Base-by-base conservation (phyloP, 2,888 invertebrate species). In the Dione vanillae region DNA sequence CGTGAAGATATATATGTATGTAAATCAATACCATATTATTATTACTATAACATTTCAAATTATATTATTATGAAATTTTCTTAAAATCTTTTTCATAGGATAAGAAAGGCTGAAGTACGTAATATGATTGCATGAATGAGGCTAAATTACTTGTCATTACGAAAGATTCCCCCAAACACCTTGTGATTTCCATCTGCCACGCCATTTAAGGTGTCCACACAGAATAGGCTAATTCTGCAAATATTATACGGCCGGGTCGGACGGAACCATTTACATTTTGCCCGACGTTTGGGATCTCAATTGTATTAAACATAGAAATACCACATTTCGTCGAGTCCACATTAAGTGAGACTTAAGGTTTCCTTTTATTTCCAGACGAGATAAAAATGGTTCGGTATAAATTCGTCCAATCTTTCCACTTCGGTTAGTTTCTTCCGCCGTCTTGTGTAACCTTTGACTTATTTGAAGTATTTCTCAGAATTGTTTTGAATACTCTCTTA, bases 331-430 rank as follows among this genome's bases (percentile, higher is more conserved):
- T 45, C 64, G 51, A 72, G 45, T 68, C 64, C 72, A 54, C 72
- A 72, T 70, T 72, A 72, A 65, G 70, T 72, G 65, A 64, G 67
- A 72, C 70, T 70, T 62, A 65, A 72, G 72, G 64, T 72, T 72
- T 58, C 27, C 67, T 70, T 69, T 72, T 72, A 72, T 72, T 72
- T 70, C 58, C 52, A 49, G 65, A 54, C 59, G 27, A 67, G 64
- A 70, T 67, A 72, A 69, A 71, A 61, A 70, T 65, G 65, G 64
- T 49, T 54, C 37, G 59, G 70, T 64, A 72, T 70, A 72, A 72
- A 72, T 72, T 72, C 58, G 19, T 66, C 51, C 56, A 67, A 72
- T 70, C 49, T 67, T 58, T 67, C 62, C 66, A 64, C 69, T 69
- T 68, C 51, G 65, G 43, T 62, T 56, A 51, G 37, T 41, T 56